Percentiles rank a stretch among this genome's conserved stretches.
Evolutionary conservation across 2,888 invertebrate species (phyloP).

Genomic region (Gnatocerus cornutus): DNA sequence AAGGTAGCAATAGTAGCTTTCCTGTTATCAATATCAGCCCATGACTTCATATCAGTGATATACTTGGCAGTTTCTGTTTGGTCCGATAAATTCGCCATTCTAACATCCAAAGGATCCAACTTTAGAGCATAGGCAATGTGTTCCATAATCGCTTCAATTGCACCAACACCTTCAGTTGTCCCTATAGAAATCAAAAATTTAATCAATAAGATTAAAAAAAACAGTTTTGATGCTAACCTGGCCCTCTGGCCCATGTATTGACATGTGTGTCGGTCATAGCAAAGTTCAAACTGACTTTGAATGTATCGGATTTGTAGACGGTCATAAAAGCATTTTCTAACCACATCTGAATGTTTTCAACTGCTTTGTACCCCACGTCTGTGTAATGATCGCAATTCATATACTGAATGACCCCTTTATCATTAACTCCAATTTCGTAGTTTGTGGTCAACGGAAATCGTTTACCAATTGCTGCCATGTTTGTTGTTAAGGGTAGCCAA

Average conservation of each 20-base stretch:
- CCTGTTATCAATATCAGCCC: constrained; percentile 75
- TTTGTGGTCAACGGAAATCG: constrained; percentile 76
- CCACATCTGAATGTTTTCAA: constrained; percentile 71
- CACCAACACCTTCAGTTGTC: constrained; percentile 77
- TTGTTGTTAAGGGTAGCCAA: constrained; percentile 80
- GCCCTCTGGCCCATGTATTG: constrained; percentile 79
- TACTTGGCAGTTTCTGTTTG: constrained; percentile 69
- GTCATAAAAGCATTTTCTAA: constrained; percentile 58
- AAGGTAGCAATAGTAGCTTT: constrained; percentile 74
- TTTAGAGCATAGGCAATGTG: constrained; percentile 75
- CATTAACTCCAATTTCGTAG: constrained; percentile 80
- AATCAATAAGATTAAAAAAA: no score
- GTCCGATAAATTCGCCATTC: constrained; percentile 72
- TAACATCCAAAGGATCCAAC: constrained; percentile 76
- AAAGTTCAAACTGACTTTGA: constrained; percentile 70
- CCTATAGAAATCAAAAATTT: constrained; percentile 67
- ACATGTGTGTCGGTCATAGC: constrained; percentile 77
- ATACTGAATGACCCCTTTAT: constrained; percentile 79
- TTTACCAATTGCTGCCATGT: constrained; percentile 82
- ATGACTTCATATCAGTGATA: constrained; percentile 74
- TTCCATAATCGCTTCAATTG: constrained; percentile 79
- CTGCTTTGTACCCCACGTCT: constrained; percentile 74
- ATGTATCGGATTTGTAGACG: constrained; percentile 76
- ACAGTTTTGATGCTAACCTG: constrained; percentile 72
- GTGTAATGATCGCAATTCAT: constrained; percentile 74